Evolutionary conservation across 2,797 vertebrate species (phyloP), one percentile per base, ranked within the genome.

Genomic region (Echiichthys vipera): DNA sequence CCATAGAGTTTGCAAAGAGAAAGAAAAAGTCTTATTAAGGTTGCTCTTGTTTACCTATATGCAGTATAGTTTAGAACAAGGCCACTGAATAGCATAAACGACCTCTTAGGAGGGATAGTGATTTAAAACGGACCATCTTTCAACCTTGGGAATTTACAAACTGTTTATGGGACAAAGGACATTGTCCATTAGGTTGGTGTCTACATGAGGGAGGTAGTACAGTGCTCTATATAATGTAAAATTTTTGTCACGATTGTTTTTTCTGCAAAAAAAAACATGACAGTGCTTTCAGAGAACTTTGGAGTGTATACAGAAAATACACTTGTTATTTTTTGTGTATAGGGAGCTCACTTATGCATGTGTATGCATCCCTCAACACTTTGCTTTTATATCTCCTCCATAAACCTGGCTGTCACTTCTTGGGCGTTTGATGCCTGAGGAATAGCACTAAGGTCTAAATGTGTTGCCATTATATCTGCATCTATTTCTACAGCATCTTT

Each of bases 41-140:
- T 17, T 68, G 45, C 18, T 65, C 13, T 58, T 53, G 10, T 73
- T 75, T 62, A 84, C 74, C 77, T 84, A 68, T 56, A 78, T 75
- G 65, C 66, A 25, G 32, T 47, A 65, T 63, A 80, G 45, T 55
- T 65, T 68, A 55, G 50, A 73, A 86, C 72, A 84, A 83, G 82
- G 82, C 18, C 77, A 68, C 17, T 36, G 68, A 29, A 43, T 49
- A 51, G 27, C 25, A 77, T 78, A 55, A 65, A 29, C 50, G 69
- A 70, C 50, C 74, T 74, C 66, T 58, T 56, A 72, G 77, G 77
- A 76, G 25, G 24, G 18, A 1, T 13, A 62, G 27, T 74, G 71
- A 80, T 88, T 84, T 80, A 88, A 77, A 65, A 77, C 66, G 54
- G 39, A 51, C 43, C 42, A 65, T 77, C 55, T 69, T 71, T 67